Conservation (phyloP, 2,113 vertebrate species). For the Cardinalis cardinalis region DNA sequence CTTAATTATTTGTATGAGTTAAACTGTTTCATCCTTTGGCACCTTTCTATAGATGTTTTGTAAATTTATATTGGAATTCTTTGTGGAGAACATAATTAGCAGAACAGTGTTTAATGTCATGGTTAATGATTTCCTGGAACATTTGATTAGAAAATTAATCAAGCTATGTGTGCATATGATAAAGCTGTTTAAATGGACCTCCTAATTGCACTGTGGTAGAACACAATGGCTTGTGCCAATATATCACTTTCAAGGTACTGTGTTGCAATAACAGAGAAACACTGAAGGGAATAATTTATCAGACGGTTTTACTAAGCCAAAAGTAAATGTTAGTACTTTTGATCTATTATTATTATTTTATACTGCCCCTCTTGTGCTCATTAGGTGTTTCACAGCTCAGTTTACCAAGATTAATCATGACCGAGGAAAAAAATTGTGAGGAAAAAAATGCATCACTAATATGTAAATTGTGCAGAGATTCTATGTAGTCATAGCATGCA, state of each 20-base stretch:
- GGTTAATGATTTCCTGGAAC: conserved; percentile 76
- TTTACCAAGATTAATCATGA: background rate
- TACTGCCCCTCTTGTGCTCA: background rate
- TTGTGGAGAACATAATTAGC: conserved; percentile 71
- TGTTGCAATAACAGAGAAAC: conserved; percentile 55
- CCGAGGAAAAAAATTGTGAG: background rate
- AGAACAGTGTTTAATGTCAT: conserved; percentile 76
- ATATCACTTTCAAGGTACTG: conserved; percentile 50
- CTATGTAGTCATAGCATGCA: background rate
- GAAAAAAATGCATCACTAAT: background rate
- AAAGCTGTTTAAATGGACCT: conserved; percentile 69
- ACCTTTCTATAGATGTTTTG: conserved; percentile 64
- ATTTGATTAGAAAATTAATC: conserved; percentile 82
- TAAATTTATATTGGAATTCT: conserved; percentile 74
- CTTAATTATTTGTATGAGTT: conserved; percentile 24
- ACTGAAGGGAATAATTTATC: conserved; percentile 61
- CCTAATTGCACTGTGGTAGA: conserved; percentile 68
- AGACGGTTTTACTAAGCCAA: conserved; percentile 51
- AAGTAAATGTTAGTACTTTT: conserved; percentile 52
- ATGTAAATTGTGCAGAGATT: background rate
- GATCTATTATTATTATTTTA: conserved; percentile 47
- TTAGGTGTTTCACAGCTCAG: background rate
- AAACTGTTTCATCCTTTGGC: conserved; percentile 56
- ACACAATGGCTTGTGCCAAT: conserved; percentile 59
- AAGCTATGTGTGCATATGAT: conserved; percentile 70